Percentiles rank a stretch among this genome's conserved stretches.
These are phyloP conservation scores for Phymorhynchus buccinoides DNA, from an alignment of 1,140 invertebrate genomes.

Conservation along the genomic window DNA sequence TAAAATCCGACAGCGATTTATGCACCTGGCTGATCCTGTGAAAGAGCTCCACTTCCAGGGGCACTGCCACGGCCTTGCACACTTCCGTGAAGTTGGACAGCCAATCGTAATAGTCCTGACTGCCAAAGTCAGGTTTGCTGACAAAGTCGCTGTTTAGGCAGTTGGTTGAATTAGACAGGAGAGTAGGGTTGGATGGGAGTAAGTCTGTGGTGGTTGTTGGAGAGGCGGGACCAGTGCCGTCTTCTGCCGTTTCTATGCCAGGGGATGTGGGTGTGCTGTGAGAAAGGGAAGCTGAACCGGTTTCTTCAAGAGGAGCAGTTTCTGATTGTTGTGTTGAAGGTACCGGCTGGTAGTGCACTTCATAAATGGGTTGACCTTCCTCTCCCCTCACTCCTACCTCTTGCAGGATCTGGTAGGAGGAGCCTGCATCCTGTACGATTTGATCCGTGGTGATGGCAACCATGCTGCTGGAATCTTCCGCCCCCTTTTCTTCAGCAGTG, in stretches of 20 bases:
- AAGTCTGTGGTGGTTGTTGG: not conserved
- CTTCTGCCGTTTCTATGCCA: not conserved
- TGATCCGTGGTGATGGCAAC: constrained; percentile 45
- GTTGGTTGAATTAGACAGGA: not conserved
- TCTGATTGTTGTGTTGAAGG: not conserved
- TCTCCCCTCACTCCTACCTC: constrained; percentile 41
- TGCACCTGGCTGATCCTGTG: constrained; percentile 70
- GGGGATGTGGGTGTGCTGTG: not conserved
- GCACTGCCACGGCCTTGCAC: constrained; percentile 66
- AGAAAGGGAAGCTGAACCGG: not conserved
- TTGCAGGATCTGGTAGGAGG: constrained; percentile 54
- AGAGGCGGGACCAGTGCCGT: not conserved
- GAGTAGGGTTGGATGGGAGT: not conserved
- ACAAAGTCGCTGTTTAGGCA: constrained; percentile 55
- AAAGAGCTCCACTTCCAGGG: constrained; percentile 66
- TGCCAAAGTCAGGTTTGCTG: constrained; percentile 64
- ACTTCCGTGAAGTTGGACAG: constrained; percentile 66
- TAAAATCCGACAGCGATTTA: constrained; percentile 69
- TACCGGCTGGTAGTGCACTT: constrained; percentile 51
- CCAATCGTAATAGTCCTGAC: constrained; percentile 72
- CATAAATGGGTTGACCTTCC: constrained; percentile 51
- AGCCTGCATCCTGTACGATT: constrained; percentile 41
- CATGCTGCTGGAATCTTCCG: not conserved
- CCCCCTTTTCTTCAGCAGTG: not conserved
- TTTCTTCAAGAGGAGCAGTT: not conserved